Evolutionary conservation across 2,888 invertebrate species (phyloP).

Genomic region (Craniophora ligustri): DNA sequence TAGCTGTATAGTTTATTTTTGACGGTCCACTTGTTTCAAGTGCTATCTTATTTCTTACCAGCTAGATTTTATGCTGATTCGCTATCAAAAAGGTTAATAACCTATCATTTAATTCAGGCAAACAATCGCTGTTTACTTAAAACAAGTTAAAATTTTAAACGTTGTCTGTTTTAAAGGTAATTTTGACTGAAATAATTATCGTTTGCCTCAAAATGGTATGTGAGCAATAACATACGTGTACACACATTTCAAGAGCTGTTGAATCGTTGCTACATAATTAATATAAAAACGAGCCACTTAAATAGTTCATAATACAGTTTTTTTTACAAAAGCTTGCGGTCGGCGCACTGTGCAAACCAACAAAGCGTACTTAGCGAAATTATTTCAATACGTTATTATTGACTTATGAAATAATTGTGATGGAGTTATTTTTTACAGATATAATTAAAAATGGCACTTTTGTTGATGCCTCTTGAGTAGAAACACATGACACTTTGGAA

Average conservation of each 20-base stretch:
- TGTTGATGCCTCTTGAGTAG: conserved; percentile 27
- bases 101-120: not conserved
- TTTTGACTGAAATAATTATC: not conserved
- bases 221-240: conserved; percentile 16
- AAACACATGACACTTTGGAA: conserved; percentile 38
- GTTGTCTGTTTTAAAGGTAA: no score
- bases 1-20: conserved; percentile 38
- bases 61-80: conserved; percentile 16
- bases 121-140: not conserved
- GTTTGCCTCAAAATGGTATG: conserved; percentile 15
- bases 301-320: conserved; percentile 34
- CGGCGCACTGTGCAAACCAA: conserved; percentile 40
- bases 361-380: conserved; percentile 45
- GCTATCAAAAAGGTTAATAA: conserved; percentile 10
- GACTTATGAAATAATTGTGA: conserved; percentile 51
- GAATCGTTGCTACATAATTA: conserved; percentile 45
- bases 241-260: conserved; percentile 26
- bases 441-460: conserved; percentile 40
- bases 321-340: conserved; percentile 44
- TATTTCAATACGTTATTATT: conserved; percentile 51
- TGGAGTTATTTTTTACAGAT: conserved; percentile 27
- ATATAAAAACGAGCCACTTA: conserved; percentile 35
- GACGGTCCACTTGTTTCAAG: conserved; percentile 21
- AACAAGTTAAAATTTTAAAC: not conserved
- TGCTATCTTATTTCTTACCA: conserved; percentile 2